Evolutionary conservation across 1,140 invertebrate genomes (phyloP).

Genomic region (Nasonia longicornis): DNA sequence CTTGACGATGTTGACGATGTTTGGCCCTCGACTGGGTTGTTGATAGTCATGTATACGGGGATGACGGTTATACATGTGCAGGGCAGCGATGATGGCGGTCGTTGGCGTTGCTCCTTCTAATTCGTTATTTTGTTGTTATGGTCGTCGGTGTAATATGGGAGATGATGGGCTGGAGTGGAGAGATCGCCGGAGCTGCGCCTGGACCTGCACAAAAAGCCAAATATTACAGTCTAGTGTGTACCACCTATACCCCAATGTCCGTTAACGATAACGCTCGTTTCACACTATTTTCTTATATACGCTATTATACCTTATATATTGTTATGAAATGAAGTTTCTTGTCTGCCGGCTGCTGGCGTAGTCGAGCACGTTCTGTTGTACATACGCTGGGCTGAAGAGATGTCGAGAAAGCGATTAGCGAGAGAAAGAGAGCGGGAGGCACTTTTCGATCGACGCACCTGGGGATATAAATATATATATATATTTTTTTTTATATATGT

Average conservation of each 20-base stretch:
- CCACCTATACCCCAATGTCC: background rate
- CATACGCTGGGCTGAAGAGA: background rate
- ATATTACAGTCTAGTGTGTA: slow-evolving; percentile 45
- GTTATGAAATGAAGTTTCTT: background rate
- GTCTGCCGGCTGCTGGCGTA: background rate
- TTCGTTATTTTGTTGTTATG: slow-evolving; percentile 30
- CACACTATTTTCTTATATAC: background rate
- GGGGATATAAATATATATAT: slow-evolving; percentile 5
- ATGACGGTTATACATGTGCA: background rate
- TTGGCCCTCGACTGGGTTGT: slow-evolving; percentile 7
- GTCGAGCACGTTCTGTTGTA: background rate
- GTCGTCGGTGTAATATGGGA: slow-evolving; percentile 4
- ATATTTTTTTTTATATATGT: background rate
- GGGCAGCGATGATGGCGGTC: background rate
- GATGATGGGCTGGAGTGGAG: slow-evolving; percentile 3
- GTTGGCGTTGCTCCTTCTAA: background rate
- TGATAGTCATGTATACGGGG: slow-evolving; percentile 24
- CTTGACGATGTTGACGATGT: slow-evolving; percentile 1
- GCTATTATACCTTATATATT: background rate
- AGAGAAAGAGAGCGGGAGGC: background rate
- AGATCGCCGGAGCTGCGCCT: slow-evolving; percentile 2
- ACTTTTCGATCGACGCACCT: slow-evolving; percentile 25
- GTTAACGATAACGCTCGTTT: background rate
- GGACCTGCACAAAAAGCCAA: slow-evolving; percentile 40
- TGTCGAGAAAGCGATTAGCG: background rate